phyloP scores from a whole-genome alignment of 2,888 invertebrate species.

The Theretra japonica region DNA sequence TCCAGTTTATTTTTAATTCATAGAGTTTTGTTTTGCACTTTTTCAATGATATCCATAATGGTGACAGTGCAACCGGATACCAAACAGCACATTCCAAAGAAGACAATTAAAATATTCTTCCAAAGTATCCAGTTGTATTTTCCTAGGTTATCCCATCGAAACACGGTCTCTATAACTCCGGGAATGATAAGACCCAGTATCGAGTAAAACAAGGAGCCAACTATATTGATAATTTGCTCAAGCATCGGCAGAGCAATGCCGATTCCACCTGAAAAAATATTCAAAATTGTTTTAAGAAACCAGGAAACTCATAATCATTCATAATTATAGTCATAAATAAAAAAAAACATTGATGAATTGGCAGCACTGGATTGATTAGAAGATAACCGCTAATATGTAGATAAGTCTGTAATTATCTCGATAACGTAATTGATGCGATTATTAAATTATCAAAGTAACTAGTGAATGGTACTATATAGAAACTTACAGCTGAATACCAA shows the following conservation, averaged over 20 bases:
- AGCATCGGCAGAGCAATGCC: conserved; percentile 88
- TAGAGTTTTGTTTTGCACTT: conserved; percentile 24
- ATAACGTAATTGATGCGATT: too few relatives aligned
- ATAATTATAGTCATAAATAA: not conserved
- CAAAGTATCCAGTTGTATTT: conserved; percentile 87
- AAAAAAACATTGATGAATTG: not conserved
- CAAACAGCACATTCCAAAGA: conserved; percentile 87
- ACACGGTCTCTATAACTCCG: conserved; percentile 89
- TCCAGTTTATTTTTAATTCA: not conserved
- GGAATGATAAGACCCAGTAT: conserved; percentile 90
- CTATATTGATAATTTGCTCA: conserved; percentile 78
- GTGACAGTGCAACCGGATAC: conserved; percentile 85
- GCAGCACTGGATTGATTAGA: too few relatives aligned
- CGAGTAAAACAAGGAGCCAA: conserved; percentile 86
- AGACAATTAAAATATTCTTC: conserved; percentile 86
- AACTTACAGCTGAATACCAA: too few relatives aligned
- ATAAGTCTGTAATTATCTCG: too few relatives aligned
- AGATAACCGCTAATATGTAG: too few relatives aligned
- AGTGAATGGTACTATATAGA: too few relatives aligned
- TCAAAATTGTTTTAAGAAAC: not conserved
- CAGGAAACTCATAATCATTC: not conserved
- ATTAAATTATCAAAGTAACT: too few relatives aligned
- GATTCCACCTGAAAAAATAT: conserved; percentile 75
- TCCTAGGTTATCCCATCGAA: conserved; percentile 88
- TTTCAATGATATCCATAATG: conserved; percentile 65